Evolutionary conservation across 2,113 vertebrate genomes (phyloP), one percentile per base, ranked within the genome.

Genomic region (Brachyhypopomus gauderio): DNA sequence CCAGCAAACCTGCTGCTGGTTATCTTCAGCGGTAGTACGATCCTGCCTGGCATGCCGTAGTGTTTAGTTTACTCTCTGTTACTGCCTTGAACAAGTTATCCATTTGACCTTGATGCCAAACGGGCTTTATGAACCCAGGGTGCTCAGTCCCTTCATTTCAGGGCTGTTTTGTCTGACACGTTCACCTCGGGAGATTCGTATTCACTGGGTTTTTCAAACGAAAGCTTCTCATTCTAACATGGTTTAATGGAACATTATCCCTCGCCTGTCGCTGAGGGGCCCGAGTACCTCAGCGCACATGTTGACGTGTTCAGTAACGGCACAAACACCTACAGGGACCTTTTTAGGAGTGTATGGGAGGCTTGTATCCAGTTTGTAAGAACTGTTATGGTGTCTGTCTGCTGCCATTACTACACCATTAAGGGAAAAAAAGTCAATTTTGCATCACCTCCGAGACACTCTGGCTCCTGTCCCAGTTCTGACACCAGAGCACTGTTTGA

Each of bases 61-160:
- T 89, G 80, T 90, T 92, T 90, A 83, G 74, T 88, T 84, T 87
- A 64, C 62, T 62, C 19, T 83, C 74, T 67, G 83, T 81, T 86
- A 79, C 85, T 87, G 79, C 81, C 71, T 86, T 75, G 79, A 90
- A 83, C 82, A 34, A 62, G 56, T 55, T 56, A 52, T 88, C 87
- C 76, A 75, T 36, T 81, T 85, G 88, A 89, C 90, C 85, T 89
- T 89, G 84, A 56, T 85, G 70, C 75, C 36, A 7, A 67, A 27
- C 17, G 3, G 19, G 64, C 34, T 85, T 86, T 90, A 81, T 60
- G 77, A 67, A 64, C 72, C 80, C 27, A 38, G 73, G n/a, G 55
- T 60, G 30, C 76, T 77, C 73, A 0, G n/a, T 76, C 72, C 72
- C 59, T 72, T 85, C 74, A 73, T 2, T 11, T 12, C 78, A 52